Percentiles rank a stretch among this genome's conserved stretches.
Conservation (phyloP, 2,797 vertebrate species). For the Pelobates cultripes region DNA sequence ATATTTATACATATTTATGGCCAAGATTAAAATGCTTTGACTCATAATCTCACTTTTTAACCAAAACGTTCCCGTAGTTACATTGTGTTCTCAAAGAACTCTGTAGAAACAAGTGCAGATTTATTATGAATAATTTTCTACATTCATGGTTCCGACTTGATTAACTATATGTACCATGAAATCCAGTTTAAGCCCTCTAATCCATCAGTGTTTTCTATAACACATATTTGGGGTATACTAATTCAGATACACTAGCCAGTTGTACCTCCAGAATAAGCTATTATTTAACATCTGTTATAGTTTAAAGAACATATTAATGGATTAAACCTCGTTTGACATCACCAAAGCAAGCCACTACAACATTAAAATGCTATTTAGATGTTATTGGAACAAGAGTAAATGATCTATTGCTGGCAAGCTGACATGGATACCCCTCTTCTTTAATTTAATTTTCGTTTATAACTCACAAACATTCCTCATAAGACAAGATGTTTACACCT, state of each 20-base stretch:
- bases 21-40: neutral
- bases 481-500: slow-evolving; percentile 81
- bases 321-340: neutral
- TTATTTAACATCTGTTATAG: neutral
- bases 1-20: neutral
- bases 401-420: slow-evolving; percentile 65
- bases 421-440: slow-evolving; percentile 65
- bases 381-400: neutral
- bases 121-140: slow-evolving; percentile 33
- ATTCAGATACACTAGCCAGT: slow-evolving; percentile 68
- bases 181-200: slow-evolving; percentile 73
- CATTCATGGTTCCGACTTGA: slow-evolving; percentile 55
- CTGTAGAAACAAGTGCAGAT: neutral
- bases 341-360: too few species aligned
- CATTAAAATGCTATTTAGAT: neutral
- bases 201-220: slow-evolving; percentile 59
- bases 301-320: neutral
- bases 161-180: slow-evolving; percentile 57
- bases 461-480: slow-evolving; percentile 55
- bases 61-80: neutral
- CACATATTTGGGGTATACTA: slow-evolving; percentile 65
- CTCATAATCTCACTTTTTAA: neutral
- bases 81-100: neutral
- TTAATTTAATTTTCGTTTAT: slow-evolving; percentile 45
- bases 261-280: slow-evolving; percentile 54